Evolutionary conservation across 2,888 invertebrate genomes (phyloP), one percentile per base, ranked within the genome.

Genomic region (Parnassius glacialis): DNA sequence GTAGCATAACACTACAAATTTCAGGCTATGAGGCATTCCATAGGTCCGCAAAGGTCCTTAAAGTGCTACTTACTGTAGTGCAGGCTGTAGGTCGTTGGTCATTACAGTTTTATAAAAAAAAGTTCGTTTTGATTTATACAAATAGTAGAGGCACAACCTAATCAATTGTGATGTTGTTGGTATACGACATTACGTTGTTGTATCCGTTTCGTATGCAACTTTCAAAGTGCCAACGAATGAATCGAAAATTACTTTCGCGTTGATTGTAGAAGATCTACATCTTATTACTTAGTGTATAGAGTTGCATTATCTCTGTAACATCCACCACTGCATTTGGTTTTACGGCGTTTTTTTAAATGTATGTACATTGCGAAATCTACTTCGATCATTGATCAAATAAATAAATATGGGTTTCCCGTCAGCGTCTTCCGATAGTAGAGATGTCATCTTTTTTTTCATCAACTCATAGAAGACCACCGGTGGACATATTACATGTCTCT

Each of bases 151-250:
- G 68, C 54, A 61, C 54, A 67, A 65, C 66, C 61, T 66, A 70
- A 71, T 68, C 69, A 73, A 70, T 72, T 71, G 5, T 34, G 34
- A 34, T 34, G 34, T 34, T 34, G 34, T 7, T 34, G 34, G 7
- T 34, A 34, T 7, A 74, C 73, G 72, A 70, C 66, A 71, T 68
- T 67, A 74, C 64, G 66, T 67, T 67, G 71, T 72, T 16, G 73
- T 74, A 69, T 74, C 72, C 71, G 69, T 70, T 74, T 69, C 72
- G 73, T 74, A 76, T 76, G 75, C 75, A 73, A 76, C 74, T 76
- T 74, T 75, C 72, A 71, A 74, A 72, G 67, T 62, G 67, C 59
- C 68, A 66, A 64, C 70, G 68, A 72, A 73, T 71, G 68, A 70
- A 71, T 65, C 59, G 67, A 65, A 67, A 66, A 67, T 69, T 69